Evolutionary conservation across 1,140 invertebrate species (phyloP).

Genomic region (Pemphigus obesinymphae): DNA sequence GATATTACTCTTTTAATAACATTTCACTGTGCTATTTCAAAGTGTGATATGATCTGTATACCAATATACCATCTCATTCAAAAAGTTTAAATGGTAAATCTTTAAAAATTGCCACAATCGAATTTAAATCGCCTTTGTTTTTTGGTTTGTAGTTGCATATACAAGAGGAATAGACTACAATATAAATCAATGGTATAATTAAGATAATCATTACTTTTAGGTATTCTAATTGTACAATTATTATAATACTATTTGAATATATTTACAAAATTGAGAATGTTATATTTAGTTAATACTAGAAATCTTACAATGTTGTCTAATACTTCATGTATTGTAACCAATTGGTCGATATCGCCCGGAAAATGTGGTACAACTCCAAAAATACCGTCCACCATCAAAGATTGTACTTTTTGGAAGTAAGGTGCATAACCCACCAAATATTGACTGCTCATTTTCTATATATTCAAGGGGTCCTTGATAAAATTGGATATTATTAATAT

Average conservation of each 20-base stretch:
- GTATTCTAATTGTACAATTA: background rate
- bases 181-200: background rate
- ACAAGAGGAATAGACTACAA: background rate
- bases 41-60: no score
- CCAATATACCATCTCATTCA: background rate
- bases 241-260: background rate
- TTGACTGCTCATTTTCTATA: background rate
- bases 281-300: background rate
- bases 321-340: background rate
- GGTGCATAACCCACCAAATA: background rate
- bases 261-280: background rate
- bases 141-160: background rate
- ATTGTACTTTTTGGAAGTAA: background rate
- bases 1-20: background rate
- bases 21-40: background rate
- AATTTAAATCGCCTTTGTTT: background rate
- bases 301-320: background rate
- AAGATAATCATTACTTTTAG: background rate
- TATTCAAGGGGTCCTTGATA: background rate
- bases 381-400: background rate
- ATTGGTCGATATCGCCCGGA: background rate
- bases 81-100: background rate
- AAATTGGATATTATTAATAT: background rate
- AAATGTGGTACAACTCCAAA: background rate
- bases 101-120: background rate